Base-by-base conservation (phyloP, 1,140 invertebrate genomes). In the Platyscapa corneri region DNA sequence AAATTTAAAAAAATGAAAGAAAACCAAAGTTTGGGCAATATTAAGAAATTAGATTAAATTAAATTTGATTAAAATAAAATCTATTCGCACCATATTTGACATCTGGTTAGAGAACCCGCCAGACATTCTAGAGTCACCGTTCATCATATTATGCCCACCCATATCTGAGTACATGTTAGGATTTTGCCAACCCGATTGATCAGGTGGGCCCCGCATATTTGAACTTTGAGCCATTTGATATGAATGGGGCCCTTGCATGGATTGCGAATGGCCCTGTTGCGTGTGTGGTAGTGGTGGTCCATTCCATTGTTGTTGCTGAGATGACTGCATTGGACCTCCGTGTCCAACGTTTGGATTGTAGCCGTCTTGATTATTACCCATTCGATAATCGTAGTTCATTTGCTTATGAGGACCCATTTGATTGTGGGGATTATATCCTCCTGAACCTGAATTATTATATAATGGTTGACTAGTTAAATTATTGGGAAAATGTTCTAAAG, bases 341-440 rank as follows among this genome's bases (percentile, higher is more conserved):
- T 39, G 80, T 1, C 42, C 67, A 20, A 82, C 32, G 20, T 81
- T 81, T 14, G 32, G 27, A 65, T 67, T 81, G 10, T 72, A 83
- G 6, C 32, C 14, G 3, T 75, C 82, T 5, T 49, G 53, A 83
- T 27, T 49, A 2, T 60, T 37, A 56, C 74, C 79, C 79, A 82
- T 82, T 0, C 80, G 67, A 30, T 76, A 78, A 32, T 86, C 80
- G 46, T 86, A 77, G n/a, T 46, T 74, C 60, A 86, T 67, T 10
- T 84, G 83, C n/a, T 77, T 83, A 16, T 64, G 72, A 7, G 82
- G 42, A 32, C 49, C 72, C 67, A 82, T 82, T 77, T 85, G 84
- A 53, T 79, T 79, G 42, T 85, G 65, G 23, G 78, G 32, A 56
- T 60, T 84, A 23, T 75, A 83, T 30, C 56, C 27, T 27, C 32